Evolutionary conservation across 23 tunicate genomes (phyloP), one percentile per base, ranked within the genome.

Genomic region (Aplidium turbinatum): DNA sequence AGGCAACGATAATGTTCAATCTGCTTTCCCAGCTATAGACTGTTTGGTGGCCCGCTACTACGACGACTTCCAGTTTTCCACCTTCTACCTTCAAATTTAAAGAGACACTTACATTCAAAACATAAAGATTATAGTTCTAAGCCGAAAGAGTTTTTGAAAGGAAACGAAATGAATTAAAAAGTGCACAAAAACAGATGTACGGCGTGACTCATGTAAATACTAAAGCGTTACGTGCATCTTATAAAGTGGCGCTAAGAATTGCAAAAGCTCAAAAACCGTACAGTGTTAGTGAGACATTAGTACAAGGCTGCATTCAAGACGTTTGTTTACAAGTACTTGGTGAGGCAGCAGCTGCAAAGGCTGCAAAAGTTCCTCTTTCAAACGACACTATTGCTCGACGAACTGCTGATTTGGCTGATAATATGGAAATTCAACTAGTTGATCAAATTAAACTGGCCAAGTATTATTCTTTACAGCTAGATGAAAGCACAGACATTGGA

Each of bases 321-420:
- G 38, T 60, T 60, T 60, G 68, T 60, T 60, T 60, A 20, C 38
- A 60, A 60, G 68, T 60, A 6, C 68, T 60, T 20, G 68, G 68
- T 60, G 68, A 60, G n/a, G 68, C 36, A 20, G 68, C 68, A 60
- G 68, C 68, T 60, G n/a, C 68, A 60, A 60, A 13, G 68, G 68
- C n/a, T 60, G 36, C 68, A 60, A 60, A 60, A 54, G 68, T 60
- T 13, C 35, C 68, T 60, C 68, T 60, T 20, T 60, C 68, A 27
- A 60, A 20, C 68, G 68, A 60, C 68, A 60, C 36, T 60, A 60
- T 60, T 60, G 68, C 68, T 6, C 68, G 68, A 60, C 35, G 68
- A 60, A 20, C n/a, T 60, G 68, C 68, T 60, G 68, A 60, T 60
- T 60, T 60, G 68, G 68, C 7, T 60, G 38, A 60, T 6, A 60